Conservation (phyloP, 2,113 vertebrate species). For the Malurus melanocephalus region DNA sequence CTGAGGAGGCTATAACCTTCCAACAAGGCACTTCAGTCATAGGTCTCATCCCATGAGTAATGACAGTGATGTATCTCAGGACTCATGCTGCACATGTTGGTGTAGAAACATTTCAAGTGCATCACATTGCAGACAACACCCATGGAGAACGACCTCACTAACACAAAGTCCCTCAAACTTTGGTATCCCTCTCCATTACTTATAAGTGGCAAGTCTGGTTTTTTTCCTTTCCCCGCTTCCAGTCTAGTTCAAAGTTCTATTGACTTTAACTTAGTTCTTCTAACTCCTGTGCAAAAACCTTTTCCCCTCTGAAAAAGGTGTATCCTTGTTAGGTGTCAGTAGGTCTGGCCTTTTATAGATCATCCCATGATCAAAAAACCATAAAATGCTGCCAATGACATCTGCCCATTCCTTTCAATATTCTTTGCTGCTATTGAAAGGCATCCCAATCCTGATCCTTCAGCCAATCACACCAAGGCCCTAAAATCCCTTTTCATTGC, state of each 20-base stretch:
- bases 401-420: not conserved
- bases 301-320: not conserved
- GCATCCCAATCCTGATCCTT: not conserved
- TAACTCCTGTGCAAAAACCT: not conserved
- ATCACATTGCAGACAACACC: not conserved
- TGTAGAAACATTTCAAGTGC: not conserved
- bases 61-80: not conserved
- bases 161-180: not conserved
- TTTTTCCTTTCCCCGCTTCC: not conserved
- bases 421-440: not conserved
- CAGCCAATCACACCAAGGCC: not conserved
- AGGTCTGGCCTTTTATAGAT: not conserved
- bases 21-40: not conserved
- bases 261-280: not conserved
- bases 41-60: not conserved
- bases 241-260: not conserved
- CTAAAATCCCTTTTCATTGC: not conserved
- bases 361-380: not conserved
- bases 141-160: not conserved
- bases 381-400: not conserved
- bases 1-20: not conserved
- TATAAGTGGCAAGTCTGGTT: not conserved
- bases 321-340: not conserved
- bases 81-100: fast-evolving
- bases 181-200: not conserved